A percentile compares a stretch with the other conserved stretches of the same genome.
phyloP scores from a whole-genome alignment of 2,888 invertebrate genomes.

The Hylaea fasciaria region DNA sequence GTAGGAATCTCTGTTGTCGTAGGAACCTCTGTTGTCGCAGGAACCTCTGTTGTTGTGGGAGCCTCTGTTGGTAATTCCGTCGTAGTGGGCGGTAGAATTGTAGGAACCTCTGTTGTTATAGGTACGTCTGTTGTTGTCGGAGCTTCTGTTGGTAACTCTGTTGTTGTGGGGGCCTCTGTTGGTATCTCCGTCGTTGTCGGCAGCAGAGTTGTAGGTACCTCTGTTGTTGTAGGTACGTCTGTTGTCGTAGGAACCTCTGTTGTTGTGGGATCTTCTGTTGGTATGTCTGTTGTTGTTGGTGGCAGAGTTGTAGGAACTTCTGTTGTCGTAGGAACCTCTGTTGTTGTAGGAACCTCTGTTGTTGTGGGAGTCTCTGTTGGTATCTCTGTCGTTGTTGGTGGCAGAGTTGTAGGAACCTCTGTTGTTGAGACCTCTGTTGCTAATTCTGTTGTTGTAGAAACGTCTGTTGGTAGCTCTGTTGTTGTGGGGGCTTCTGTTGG shows the following conservation, averaged over 20 bases:
- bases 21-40: no score
- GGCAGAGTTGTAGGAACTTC: conserved; percentile 16
- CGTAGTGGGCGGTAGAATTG: conserved; percentile 12
- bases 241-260: conserved; percentile 15
- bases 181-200: no score
- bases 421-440: conserved; percentile 3
- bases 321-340: conserved; percentile 6
- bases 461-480: no score
- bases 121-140: no score
- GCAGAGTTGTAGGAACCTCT: conserved; percentile 4
- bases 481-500: no score
- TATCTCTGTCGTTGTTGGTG: conserved; percentile 10
- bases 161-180: no score
- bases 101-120: conserved; percentile 2
- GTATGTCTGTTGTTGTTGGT: conserved; percentile 12
- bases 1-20: no score
- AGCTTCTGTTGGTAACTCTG: not conserved
- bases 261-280: conserved; percentile 10
- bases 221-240: conserved; percentile 7
- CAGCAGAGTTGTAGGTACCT: not conserved
- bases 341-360: conserved; percentile 13
- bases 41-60: no score
- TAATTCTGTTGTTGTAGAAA: no score
- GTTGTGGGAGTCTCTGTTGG: not conserved
- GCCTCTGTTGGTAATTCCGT: not conserved